Base-by-base conservation (phyloP, 2,888 invertebrate genomes). In the Spodoptera littoralis region DNA sequence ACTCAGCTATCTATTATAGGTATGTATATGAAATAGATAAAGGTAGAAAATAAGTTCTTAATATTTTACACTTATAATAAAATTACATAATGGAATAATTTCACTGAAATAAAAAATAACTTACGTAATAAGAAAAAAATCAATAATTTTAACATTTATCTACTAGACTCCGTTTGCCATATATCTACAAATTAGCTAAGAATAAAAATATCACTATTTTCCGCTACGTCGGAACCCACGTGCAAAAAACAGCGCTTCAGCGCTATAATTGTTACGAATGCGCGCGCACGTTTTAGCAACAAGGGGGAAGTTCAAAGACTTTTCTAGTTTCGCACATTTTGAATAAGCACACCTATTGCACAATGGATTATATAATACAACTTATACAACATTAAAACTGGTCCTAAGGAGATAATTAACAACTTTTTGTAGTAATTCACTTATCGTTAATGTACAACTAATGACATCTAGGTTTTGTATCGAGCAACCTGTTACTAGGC, bases 211-310 rank as follows among this genome's bases (percentile, higher is more conserved):
- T 8, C 36, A 9, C 36, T 8, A 6, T 36, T 36, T 36, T 36
- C 27, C 6, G 1, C 4, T 8, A 36, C 36, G 36, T 36, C n/a
- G n/a, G n/a, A n/a, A 36, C 8, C 9, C 1, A 41, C 2, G 9
- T 13, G 13, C 12, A 43, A 1, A n/a, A 61, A 51, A 77, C 67
- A 18, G 1, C 76, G 81, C 79, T 79, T 43, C 51, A 81, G 73
- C 73, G 61, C 71, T 73, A 9, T 11, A 46, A 11, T 8, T 12
- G 47, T 4, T 11, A 45, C 1, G 12, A 48, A 65, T 66, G 77
- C 80, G 77, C 80, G 79, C 80, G 77, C 80, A 79, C 63, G 65
- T 65, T 69, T 70, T 60, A 42, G 43, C 56, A 24, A 12, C 22
- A 51, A 61, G 36, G 43, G 45, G 47, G 27, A 53, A 72, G 45